Evolutionary conservation across 2,797 vertebrate genomes (phyloP), one percentile per base, ranked within the genome.

Genomic region (Anguilla marmorata): DNA sequence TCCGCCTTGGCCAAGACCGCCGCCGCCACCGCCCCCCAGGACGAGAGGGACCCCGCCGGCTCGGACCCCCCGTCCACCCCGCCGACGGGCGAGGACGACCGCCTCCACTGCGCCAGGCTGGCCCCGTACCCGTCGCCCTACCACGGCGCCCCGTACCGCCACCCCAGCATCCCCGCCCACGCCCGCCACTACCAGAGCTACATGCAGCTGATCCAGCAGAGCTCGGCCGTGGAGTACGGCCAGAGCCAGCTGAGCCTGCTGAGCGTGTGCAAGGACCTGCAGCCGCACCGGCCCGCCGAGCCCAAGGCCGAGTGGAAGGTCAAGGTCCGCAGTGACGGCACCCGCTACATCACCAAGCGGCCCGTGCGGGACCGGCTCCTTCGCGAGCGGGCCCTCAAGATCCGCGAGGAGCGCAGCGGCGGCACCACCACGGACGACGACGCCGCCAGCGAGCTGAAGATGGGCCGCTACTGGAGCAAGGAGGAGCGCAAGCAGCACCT

Each of bases 391-490:
- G 98, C 98, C 80, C 96, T 99, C 90, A 96, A 97, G 94, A 99
- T 99, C 93, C 96, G 97, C 89, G 98, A 99, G 92, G 98, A 99
- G 92, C 96, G 98, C 86, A 98, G 98, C 1, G 96, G 95, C 86
- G 96, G 95, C 86, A 98, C 98, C 97, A 99, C 98, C 0, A 99
- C 98, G 0, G 98, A 99, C 6, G 98, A 99, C 0, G 98, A 99
- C 24, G 96, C 97, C 0, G 97, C 97, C 95, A 99, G 98, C 0
- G 98, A 99, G 94, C 96, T 99, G 97, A 99, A 99, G 93, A 98
- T 98, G 97, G 98, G 98, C 41, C 96, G 97, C 80, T 99, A 99
- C 94, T 99, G 98, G 98, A 99, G 98, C 96, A 98, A 97, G 88
- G 98, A 99, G 91, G 98, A 99, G 91, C 92, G 98, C 50, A 99